Percentiles rank a stretch among this genome's conserved stretches.
These are phyloP conservation scores for Sebastolobus alascanus DNA, from an alignment of 2,797 vertebrate genomes.

Conservation along the genomic window DNA sequence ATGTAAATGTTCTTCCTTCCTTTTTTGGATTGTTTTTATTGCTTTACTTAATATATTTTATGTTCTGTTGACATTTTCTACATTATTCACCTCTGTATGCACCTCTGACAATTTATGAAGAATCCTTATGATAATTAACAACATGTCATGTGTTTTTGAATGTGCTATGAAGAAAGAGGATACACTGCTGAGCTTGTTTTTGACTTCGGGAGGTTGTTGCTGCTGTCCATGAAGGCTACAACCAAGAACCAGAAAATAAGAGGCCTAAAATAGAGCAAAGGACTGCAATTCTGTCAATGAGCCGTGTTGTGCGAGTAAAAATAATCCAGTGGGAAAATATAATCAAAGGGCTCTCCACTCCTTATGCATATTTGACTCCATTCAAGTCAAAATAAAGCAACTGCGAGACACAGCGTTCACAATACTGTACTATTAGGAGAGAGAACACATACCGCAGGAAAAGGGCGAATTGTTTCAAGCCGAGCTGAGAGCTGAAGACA, in stretches of 20 bases:
- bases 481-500: neutral
- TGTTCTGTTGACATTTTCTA: too few species aligned
- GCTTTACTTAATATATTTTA: too few species aligned
- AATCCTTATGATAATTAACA: neutral
- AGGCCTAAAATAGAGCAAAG: constrained; percentile 67
- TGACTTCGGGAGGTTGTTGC: constrained; percentile 32
- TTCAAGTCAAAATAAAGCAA: constrained; percentile 52
- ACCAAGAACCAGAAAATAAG: constrained; percentile 70
- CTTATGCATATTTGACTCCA: constrained; percentile 47
- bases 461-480: neutral
- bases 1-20: too few species aligned
- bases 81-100: too few species aligned
- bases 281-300: constrained; percentile 76
- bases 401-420: constrained; percentile 6
- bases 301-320: constrained; percentile 71
- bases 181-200: constrained; percentile 20
- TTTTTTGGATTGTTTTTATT: too few species aligned
- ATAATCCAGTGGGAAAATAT: constrained; percentile 74
- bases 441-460: neutral
- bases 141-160: neutral
- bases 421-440: constrained; percentile 10
- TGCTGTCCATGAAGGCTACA: constrained; percentile 27
- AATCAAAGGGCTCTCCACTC: constrained; percentile 60
- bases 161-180: neutral
- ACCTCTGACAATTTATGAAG: neutral